Evolutionary conservation across 2,113 vertebrate species (phyloP).

Genomic region (Tretioscincus oriximinensis): DNA sequence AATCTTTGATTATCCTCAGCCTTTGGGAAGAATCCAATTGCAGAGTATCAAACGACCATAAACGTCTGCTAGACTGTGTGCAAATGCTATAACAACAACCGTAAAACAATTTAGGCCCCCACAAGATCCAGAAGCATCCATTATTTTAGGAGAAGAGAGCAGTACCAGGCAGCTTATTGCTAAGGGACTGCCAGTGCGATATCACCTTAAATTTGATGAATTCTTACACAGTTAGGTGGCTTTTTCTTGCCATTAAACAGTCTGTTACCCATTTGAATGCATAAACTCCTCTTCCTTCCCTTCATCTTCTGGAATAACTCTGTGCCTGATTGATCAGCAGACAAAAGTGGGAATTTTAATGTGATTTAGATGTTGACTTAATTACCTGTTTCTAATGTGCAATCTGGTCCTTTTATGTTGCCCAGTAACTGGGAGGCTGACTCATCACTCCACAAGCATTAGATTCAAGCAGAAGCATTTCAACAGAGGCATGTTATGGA

Average conservation of each 20-base stretch:
- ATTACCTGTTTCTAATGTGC: slow-evolving; percentile 38
- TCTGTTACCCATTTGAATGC: neutral
- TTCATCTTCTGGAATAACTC: neutral
- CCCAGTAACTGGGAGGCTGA: slow-evolving; percentile 21
- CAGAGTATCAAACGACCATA: no score
- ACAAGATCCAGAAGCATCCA: neutral
- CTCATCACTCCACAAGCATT: neutral
- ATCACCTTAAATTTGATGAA: neutral
- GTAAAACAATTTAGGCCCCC: neutral
- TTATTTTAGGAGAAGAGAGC: no score
- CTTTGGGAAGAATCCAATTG: no score
- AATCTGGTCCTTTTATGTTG: slow-evolving; percentile 41
- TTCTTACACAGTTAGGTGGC: neutral
- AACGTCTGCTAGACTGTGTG: no score
- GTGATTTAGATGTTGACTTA: slow-evolving; percentile 21
- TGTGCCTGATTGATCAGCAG: slow-evolving; percentile 33
- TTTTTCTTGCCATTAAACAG: neutral
- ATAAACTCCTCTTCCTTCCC: neutral
- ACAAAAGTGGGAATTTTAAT: slow-evolving; percentile 29
- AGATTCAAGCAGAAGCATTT: neutral
- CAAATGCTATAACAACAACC: no score
- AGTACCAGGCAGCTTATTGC: neutral
- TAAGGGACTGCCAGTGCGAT: neutral
- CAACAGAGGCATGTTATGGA: neutral
- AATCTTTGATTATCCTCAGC: no score